A percentile compares a stretch with the other conserved stretches of the same genome.
phyloP scores from a whole-genome alignment of 2,113 vertebrate genomes.

The Equus quagga region DNA sequence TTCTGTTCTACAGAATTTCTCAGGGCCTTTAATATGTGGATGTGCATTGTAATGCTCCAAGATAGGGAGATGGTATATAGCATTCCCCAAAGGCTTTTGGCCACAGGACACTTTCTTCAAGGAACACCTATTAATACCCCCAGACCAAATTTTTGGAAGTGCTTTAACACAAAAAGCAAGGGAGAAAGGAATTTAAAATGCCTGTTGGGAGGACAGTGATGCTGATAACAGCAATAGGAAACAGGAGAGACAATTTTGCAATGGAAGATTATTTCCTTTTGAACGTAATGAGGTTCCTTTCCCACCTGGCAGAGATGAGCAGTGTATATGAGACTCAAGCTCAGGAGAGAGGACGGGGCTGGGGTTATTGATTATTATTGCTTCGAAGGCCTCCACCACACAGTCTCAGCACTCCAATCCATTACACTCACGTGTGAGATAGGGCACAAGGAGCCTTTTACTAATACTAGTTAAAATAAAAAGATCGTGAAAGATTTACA shows the following conservation, averaged over 20 bases:
- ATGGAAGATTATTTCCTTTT: background rate
- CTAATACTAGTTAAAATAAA: background rate
- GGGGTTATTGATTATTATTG: background rate
- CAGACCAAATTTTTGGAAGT: background rate
- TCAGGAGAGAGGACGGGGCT: background rate
- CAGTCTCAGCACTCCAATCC: background rate
- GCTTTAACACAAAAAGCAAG: background rate
- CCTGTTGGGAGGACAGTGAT: background rate
- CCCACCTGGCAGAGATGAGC: background rate
- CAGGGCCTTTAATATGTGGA: background rate
- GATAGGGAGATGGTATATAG: background rate
- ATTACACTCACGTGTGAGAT: background rate
- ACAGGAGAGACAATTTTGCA: background rate
- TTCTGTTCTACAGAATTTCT: conserved; percentile 4
- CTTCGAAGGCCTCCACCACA: background rate
- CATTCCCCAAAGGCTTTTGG: background rate
- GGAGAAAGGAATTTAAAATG: background rate
- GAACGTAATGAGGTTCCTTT: background rate
- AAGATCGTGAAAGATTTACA: background rate
- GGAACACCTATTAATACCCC: background rate
- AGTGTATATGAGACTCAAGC: background rate
- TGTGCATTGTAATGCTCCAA: background rate
- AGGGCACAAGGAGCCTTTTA: background rate
- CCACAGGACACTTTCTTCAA: background rate
- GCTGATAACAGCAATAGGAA: background rate